Evolutionary conservation across 2,888 invertebrate genomes (phyloP).

Genomic region (Pyrochroa serraticornis): DNA sequence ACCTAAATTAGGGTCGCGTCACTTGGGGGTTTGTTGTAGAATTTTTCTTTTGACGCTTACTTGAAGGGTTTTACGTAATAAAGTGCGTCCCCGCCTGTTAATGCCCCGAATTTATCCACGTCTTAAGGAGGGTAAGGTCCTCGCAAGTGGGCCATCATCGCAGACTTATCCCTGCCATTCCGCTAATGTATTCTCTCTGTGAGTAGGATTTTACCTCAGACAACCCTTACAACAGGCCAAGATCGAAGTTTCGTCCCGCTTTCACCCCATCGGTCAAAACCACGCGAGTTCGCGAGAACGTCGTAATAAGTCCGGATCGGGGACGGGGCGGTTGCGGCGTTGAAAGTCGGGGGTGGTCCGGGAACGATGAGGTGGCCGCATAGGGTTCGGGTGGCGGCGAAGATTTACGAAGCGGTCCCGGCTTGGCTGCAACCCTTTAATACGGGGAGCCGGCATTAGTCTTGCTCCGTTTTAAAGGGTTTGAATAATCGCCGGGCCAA

Average conservation of each 20-base stretch:
- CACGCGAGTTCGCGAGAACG: background rate
- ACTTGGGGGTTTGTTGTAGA: too few species aligned
- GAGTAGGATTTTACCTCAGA: conserved; percentile 49
- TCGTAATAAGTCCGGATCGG: too few species aligned
- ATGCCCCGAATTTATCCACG: conserved; percentile 51
- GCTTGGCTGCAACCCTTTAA: conserved; percentile 50
- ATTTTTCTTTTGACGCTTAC: conserved; percentile 12
- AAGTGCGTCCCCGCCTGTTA: conserved; percentile 36
- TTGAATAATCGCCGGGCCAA: conserved; percentile 56
- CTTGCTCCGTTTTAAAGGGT: conserved; percentile 57
- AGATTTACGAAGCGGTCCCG: conserved; percentile 30
- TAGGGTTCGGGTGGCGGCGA: conserved; percentile 3
- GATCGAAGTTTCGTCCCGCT: conserved; percentile 14
- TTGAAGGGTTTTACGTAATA: conserved; percentile 19
- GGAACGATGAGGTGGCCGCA: background rate
- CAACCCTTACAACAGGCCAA: conserved; percentile 11
- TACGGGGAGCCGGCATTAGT: conserved; percentile 53
- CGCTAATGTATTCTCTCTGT: conserved; percentile 55
- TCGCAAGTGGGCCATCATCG: conserved; percentile 53
- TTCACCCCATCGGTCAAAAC: background rate
- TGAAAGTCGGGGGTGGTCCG: conserved; percentile 4
- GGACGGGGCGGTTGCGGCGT: too few species aligned
- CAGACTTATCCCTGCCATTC: conserved; percentile 53
- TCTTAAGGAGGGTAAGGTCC: conserved; percentile 50
- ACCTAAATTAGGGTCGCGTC: too few species aligned